Conservation (phyloP, 1,140 invertebrate genomes). For the Vollenhovia emeryi region DNA sequence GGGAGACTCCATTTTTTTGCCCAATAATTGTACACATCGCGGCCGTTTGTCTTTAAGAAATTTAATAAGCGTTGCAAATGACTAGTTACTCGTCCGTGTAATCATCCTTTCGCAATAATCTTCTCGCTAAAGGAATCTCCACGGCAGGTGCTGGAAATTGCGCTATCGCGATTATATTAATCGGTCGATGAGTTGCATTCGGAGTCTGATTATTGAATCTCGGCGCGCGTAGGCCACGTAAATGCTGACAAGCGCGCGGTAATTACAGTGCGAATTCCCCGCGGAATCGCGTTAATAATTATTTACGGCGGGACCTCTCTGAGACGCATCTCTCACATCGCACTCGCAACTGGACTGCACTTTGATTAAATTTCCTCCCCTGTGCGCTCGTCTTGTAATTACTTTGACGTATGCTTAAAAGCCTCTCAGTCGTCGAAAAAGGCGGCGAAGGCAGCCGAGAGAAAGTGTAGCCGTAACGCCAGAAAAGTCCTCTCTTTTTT, state of each 20-base stretch:
- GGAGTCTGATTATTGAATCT: constrained; percentile 18
- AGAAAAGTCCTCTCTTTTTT: constrained; percentile 4
- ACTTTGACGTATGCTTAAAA: background rate
- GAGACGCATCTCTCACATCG: constrained; percentile 8
- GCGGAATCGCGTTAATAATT: constrained; percentile 39
- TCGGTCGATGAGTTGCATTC: constrained; percentile 2
- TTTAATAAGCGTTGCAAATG: constrained; percentile 38
- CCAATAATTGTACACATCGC: background rate
- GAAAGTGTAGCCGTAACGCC: background rate
- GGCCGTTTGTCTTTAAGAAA: background rate
- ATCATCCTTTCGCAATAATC: constrained; percentile 20
- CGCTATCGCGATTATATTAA: constrained; percentile 47
- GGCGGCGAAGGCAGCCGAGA: background rate
- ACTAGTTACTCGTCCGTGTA: constrained; percentile 5
- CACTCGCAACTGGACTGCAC: background rate
- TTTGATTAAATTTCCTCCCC: constrained; percentile 15
- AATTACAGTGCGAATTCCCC: constrained; percentile 20
- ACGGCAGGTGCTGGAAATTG: constrained; percentile 38
- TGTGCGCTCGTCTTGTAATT: constrained; percentile 10
- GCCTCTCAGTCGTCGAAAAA: background rate
- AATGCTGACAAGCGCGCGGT: constrained; percentile 18
- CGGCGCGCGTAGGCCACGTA: constrained; percentile 19
- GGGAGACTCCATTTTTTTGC: background rate
- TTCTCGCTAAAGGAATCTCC: background rate
- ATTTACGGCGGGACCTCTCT: constrained; percentile 1